A percentile compares a stretch with the other conserved stretches of the same genome.
These are phyloP conservation scores for Chrysotoxum bicinctum DNA, from an alignment of 2,888 invertebrate species.

Conservation along the genomic window DNA sequence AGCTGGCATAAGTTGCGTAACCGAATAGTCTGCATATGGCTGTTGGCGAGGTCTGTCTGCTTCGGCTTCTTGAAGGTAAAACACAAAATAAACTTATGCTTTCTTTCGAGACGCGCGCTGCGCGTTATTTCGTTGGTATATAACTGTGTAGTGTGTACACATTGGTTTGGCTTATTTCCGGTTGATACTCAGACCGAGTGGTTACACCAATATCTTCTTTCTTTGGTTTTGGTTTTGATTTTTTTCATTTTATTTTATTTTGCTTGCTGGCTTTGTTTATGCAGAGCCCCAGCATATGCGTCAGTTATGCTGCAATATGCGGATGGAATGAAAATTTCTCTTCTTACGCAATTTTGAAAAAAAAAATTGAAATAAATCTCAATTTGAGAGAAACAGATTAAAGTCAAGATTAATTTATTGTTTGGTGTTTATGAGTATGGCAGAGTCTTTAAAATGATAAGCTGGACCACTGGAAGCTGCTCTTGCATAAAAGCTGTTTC, in stretches of 20 bases:
- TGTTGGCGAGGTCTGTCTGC: slow-evolving; percentile 30
- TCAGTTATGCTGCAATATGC: slow-evolving; percentile 65
- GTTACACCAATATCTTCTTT: slow-evolving; percentile 64
- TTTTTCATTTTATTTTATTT: slow-evolving; percentile 17
- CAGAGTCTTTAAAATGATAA: slow-evolving; percentile 2
- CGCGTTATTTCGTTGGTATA: slow-evolving; percentile 24
- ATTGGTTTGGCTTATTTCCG: slow-evolving; percentile 68
- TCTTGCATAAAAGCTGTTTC: slow-evolving; percentile 23
- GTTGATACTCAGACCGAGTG: slow-evolving; percentile 47
- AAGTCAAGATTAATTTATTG: slow-evolving; percentile 38
- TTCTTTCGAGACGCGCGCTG: slow-evolving; percentile 2
- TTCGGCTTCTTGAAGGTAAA: slow-evolving; percentile 25
- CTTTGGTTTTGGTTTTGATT: slow-evolving; percentile 24
- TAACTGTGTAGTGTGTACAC: slow-evolving; percentile 29
- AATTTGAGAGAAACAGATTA: slow-evolving; percentile 58
- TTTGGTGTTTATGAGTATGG: slow-evolving; percentile 46
- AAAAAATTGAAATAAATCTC: slow-evolving; percentile 23
- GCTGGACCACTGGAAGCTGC: neutral
- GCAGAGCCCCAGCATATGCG: slow-evolving; percentile 24
- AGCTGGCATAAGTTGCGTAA: slow-evolving; percentile 60
- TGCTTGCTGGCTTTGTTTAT: slow-evolving; percentile 34
- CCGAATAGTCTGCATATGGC: slow-evolving; percentile 47
- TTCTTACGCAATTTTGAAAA: slow-evolving; percentile 59
- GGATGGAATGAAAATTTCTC: slow-evolving; percentile 70
- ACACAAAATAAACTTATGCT: slow-evolving; percentile 7